Conservation (phyloP, 2,113 vertebrate species). For the Xerus inauris region DNA sequence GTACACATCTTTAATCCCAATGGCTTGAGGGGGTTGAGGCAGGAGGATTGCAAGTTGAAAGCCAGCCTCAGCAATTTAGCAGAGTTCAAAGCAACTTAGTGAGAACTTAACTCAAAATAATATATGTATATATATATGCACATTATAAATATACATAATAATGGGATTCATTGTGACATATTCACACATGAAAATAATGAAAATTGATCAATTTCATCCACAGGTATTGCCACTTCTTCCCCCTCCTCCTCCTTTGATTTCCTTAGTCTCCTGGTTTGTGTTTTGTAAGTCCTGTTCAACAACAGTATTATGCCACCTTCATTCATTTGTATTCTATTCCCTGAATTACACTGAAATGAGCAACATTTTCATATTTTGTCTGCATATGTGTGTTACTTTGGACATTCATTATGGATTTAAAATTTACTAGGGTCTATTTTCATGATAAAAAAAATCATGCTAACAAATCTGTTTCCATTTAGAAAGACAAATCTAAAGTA, state of each 20-base stretch:
- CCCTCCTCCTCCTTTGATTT: not conserved
- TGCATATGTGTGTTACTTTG: not conserved
- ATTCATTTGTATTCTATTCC: not conserved
- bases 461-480: conserved; percentile 48
- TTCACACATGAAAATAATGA: not conserved
- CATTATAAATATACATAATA: not conserved
- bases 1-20: too few species aligned
- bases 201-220: not conserved
- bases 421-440: conserved; percentile 19
- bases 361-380: not conserved
- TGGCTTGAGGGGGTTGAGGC: too few species aligned
- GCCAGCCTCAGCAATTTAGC: too few species aligned
- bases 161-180: not conserved
- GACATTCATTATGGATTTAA: not conserved
- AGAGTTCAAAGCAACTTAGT: too few species aligned
- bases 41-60: too few species aligned
- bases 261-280: not conserved
- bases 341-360: not conserved
- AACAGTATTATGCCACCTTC: not conserved
- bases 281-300: not conserved
- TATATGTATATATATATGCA: too few species aligned
- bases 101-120: too few species aligned
- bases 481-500: not conserved
- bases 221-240: not conserved
- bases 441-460: not conserved